Evolutionary conservation across 1,140 invertebrate genomes (phyloP).

Genomic region (Chlorops oryzae): DNA sequence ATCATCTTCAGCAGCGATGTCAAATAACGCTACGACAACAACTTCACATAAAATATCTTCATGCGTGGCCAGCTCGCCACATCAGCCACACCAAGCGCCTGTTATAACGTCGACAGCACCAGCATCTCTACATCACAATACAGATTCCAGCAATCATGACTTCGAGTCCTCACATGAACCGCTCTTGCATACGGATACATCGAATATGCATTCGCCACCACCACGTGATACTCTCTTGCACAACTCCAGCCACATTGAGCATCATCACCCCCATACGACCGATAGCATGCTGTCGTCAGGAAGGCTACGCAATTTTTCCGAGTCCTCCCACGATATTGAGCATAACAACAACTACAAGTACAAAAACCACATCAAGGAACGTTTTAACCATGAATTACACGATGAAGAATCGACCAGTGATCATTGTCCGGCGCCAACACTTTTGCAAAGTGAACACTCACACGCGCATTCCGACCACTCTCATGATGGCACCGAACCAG

Average conservation of each 20-base stretch:
- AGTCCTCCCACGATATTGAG: slow-evolving; percentile 49
- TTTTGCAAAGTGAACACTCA: slow-evolving; percentile 40
- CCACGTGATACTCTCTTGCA: slow-evolving; percentile 30
- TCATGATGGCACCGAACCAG: slow-evolving; percentile 41
- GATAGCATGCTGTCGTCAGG: slow-evolving; percentile 28
- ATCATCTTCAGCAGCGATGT: too few relatives aligned
- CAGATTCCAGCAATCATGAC: slow-evolving; percentile 43
- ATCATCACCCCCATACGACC: slow-evolving; percentile 30
- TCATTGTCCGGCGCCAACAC: slow-evolving; percentile 25
- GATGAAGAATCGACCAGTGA: slow-evolving; percentile 44
- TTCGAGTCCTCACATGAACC: slow-evolving; percentile 44
- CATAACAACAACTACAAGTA: slow-evolving; percentile 76
- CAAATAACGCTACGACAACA: slow-evolving; percentile 2
- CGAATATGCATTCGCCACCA: slow-evolving; percentile 44
- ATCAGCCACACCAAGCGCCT: slow-evolving; percentile 39
- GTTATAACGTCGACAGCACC: slow-evolving; percentile 42
- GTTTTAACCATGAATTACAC: slow-evolving; percentile 57
- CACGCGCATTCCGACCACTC: slow-evolving; percentile 43
- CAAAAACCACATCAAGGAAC: slow-evolving; percentile 88
- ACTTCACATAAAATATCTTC: too few relatives aligned
- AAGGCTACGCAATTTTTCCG: slow-evolving; percentile 44
- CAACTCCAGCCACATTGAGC: slow-evolving; percentile 24
- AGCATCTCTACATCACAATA: slow-evolving; percentile 33
- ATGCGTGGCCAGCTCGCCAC: slow-evolving; percentile 21
- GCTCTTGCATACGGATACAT: slow-evolving; percentile 38